Conservation (phyloP, 53 echinoderm and acorn worm genomes). For the Holothuria leucospilota region DNA sequence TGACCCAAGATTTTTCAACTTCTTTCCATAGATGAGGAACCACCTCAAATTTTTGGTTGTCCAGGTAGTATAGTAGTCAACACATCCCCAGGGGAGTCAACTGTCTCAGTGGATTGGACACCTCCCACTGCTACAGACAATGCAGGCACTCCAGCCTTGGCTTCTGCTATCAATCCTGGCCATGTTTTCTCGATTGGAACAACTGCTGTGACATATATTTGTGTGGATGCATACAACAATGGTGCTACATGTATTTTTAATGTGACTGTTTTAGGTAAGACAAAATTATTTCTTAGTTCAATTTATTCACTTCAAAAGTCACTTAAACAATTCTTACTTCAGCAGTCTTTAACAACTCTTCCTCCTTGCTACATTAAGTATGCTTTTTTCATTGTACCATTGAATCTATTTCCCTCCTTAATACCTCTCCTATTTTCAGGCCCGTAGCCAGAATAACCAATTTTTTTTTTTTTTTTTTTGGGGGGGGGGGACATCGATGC, state of each 20-base stretch:
- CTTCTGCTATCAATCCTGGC: background rate
- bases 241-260: background rate
- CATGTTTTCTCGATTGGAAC: background rate
- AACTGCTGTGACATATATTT: background rate
- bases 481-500: no score
- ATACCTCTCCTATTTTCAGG: no score
- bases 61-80: constrained; percentile 3
- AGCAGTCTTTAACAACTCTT: no score
- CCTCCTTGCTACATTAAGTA: no score
- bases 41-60: constrained; percentile 45
- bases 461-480: no score
- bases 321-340: no score
- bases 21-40: constrained; percentile 52
- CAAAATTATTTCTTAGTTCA: background rate
- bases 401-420: no score
- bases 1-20: background rate
- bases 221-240: background rate
- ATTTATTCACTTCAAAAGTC: no score
- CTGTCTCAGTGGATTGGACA: background rate
- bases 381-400: no score
- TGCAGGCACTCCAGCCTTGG: background rate
- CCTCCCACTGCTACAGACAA: constrained; percentile 15
- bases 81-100: background rate
- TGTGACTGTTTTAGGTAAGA: background rate
- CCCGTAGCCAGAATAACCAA: no score